Evolutionary conservation across 2,797 vertebrate species (phyloP).

Genomic region (Pelobates cultripes): DNA sequence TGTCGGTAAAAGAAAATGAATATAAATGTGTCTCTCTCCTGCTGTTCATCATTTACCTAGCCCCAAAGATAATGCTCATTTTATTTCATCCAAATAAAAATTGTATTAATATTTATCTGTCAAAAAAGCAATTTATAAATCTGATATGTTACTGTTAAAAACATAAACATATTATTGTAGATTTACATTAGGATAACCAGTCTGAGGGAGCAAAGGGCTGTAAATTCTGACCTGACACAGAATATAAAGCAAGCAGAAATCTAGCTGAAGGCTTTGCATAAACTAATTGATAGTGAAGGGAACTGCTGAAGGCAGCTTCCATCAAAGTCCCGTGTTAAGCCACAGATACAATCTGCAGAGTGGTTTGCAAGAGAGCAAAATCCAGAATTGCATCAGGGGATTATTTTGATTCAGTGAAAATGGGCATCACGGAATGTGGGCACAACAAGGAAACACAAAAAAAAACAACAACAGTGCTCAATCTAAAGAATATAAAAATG

Average conservation of each 20-base stretch:
- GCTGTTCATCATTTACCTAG: too few species aligned
- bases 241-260: neutral
- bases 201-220: neutral
- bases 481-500: too few species aligned
- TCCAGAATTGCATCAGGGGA: conserved; percentile 11
- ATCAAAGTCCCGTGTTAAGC: conserved; percentile 7
- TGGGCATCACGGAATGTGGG: neutral
- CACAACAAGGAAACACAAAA: too few species aligned
- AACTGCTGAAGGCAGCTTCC: conserved; percentile 33
- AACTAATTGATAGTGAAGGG: conserved; percentile 32
- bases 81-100: too few species aligned
- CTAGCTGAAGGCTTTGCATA: conserved; percentile 26
- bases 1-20: too few species aligned
- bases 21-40: too few species aligned
- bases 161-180: neutral
- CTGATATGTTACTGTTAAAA: too few species aligned
- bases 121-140: too few species aligned
- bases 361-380: conserved; percentile 17
- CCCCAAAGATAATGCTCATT: too few species aligned
- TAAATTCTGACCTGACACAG: conserved; percentile 13
- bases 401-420: neutral
- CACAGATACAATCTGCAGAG: conserved; percentile 16
- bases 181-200: neutral
- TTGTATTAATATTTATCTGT: too few species aligned
- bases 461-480: too few species aligned